A percentile compares a stretch with the other conserved stretches of the same genome.
Evolutionary conservation across 2,797 vertebrate genomes (phyloP).

Genomic region (Morus bassanus): DNA sequence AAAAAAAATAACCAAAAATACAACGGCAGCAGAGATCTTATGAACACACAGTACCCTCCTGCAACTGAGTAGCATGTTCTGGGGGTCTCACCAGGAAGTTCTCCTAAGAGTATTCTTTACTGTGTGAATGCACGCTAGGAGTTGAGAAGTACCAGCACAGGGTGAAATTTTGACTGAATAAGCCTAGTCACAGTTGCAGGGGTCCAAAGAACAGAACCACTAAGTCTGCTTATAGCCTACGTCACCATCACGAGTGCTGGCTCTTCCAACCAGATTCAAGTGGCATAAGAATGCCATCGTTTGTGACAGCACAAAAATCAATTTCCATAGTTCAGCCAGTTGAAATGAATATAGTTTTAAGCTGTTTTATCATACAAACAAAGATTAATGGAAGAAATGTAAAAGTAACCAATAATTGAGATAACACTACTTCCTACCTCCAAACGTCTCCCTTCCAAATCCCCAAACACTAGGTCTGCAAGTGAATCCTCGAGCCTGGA

Average conservation of each 20-base stretch:
- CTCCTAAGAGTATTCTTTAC: neutral
- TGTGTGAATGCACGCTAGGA: neutral
- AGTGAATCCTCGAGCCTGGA: constrained; percentile 37
- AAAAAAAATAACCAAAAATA: neutral
- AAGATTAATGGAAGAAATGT: neutral
- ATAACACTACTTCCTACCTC: neutral
- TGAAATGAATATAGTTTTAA: neutral
- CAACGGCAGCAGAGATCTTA: neutral
- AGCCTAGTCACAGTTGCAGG: neutral
- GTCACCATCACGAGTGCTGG: neutral
- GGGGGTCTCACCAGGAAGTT: neutral
- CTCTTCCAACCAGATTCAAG: neutral
- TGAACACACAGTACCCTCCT: neutral
- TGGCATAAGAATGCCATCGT: neutral
- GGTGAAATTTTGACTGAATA: neutral
- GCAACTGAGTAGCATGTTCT: neutral
- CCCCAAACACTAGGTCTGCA: neutral
- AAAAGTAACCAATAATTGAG: neutral
- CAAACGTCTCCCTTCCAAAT: neutral
- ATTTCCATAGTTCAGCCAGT: neutral
- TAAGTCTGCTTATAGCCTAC: neutral
- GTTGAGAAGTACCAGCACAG: neutral
- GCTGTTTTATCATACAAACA: neutral
- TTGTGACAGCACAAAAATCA: neutral
- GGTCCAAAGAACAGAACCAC: neutral